Evolutionary conservation across 1,140 invertebrate genomes (phyloP), one percentile per base, ranked within the genome.

Genomic region (Trichonephila clavata): DNA sequence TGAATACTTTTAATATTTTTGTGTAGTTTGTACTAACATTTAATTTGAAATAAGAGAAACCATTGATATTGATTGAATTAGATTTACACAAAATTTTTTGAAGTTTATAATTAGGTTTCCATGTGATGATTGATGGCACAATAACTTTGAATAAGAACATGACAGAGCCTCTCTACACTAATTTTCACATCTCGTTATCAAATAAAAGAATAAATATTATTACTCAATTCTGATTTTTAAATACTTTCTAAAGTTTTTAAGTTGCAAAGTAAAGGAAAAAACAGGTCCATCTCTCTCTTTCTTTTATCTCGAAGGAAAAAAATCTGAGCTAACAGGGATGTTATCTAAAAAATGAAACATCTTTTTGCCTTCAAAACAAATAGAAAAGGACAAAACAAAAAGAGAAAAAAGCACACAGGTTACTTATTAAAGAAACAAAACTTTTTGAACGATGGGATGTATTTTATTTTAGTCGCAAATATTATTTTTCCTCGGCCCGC

Each of bases 381-480:
- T 27, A 27, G 61, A 0, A 18, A 63, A 20, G 61, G 6, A 71
- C n/a, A 32, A 71, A 71, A 27, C 2, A 27, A 71, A 27, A 71
- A 27, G n/a, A 27, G 4, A 8, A 4, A 27, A 27, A 71, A 13
- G 4, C 24, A 7, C 14, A 24, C 14, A 13, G n/a, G 8, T 27
- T 27, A 71, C 65, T 71, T 71, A 71, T 71, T 71, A 71, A 71
- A 71, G 65, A 71, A 71, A 27, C 24, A 71, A 71, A 71, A 71
- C 10, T 14, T 71, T 71, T 71, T n/a, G n/a, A 27, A 71, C n/a
- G 24, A 27, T 71, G 65, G n/a, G n/a, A 71, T 71, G 24, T 27
- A 71, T 71, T 71, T 81, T 81, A 50, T 57, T 81, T 57, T 81
- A 8, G 20, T 81, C 80, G 16, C 24, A 43, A n/a, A 57, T 81